Evolutionary conservation across 2,888 invertebrate genomes (phyloP), one percentile per base, ranked within the genome.

Genomic region (Leptopilina drosophilae): DNA sequence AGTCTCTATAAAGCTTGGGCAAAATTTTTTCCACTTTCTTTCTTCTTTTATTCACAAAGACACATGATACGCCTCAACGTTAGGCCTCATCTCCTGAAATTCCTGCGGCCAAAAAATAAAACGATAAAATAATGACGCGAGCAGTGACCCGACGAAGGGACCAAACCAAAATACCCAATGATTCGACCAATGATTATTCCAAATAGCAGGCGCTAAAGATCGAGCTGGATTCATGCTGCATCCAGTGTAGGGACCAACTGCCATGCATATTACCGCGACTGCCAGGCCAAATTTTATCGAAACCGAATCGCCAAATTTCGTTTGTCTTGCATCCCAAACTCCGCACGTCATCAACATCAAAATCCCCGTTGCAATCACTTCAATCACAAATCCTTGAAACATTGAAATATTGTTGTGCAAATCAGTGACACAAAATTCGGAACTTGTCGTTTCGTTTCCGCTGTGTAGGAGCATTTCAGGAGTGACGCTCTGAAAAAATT

Each of bases 101-200:
- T 73, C 73, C 5, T 40, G 14, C 4, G 56, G 73, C 56, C 42
- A 66, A 67, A 87, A 87, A 1, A 83, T 69, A 5, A 82, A 82
- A 83, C 92, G 93, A 85, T 94, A 94, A 49, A 92, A 88, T 0
- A 92, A 66, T 26, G 93, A 89, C 2, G 92, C 90, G 4, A 93
- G 56, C 9, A 91, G 82, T 8, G 92, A 90, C 0, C 92, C 92
- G 3, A 87, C 81, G 33, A 94, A 75, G 0, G 96, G 96, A 26
- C 94, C 96, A 6, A 94, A 90, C 95, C 96, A 96, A 87, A 95
- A 96, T 0, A 95, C 92, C 96, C 96, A 97, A 82, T 96, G 96
- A 46, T 92, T 85, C 0, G 89, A 82, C 94, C 96, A 96, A 64
- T 93, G 92, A 2, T 93, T 93, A 53, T 95, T 95, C 93, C 95